These are phyloP conservation scores for Axis porcinus DNA, from an alignment of 2,113 vertebrate genomes.

Conservation along the genomic window DNA sequence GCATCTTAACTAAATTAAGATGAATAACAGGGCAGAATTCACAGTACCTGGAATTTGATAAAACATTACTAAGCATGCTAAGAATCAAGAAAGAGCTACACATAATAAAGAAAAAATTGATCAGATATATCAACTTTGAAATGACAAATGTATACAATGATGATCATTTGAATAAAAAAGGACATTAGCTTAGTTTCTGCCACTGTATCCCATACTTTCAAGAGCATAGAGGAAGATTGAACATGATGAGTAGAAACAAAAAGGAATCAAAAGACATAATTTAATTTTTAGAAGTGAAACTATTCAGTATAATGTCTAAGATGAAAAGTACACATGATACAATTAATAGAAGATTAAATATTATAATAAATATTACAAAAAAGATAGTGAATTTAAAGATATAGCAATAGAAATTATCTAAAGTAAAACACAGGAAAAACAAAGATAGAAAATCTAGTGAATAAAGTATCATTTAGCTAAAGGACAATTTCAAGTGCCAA, in stretches of 20 bases:
- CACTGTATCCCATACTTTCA: neutral
- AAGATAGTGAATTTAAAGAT: neutral
- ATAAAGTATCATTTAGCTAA: neutral
- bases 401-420: neutral
- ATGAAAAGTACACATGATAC: neutral
- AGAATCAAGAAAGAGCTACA: neutral
- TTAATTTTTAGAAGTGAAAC: neutral
- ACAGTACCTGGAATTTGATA: neutral
- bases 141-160: neutral
- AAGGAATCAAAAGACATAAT: neutral
- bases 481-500: neutral
- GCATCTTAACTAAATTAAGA: neutral
- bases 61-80: neutral
- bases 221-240: neutral
- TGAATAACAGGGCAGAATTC: neutral
- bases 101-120: neutral
- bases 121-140: neutral
- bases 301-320: neutral
- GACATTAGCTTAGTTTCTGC: neutral
- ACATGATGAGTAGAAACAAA: neutral
- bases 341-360: neutral
- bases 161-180: neutral
- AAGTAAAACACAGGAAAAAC: neutral
- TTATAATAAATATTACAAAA: neutral
- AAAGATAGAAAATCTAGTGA: neutral